Percentiles rank a stretch among this genome's conserved stretches.
Conservation (phyloP, 2,888 invertebrate species). For the Tetranychus piercei region DNA sequence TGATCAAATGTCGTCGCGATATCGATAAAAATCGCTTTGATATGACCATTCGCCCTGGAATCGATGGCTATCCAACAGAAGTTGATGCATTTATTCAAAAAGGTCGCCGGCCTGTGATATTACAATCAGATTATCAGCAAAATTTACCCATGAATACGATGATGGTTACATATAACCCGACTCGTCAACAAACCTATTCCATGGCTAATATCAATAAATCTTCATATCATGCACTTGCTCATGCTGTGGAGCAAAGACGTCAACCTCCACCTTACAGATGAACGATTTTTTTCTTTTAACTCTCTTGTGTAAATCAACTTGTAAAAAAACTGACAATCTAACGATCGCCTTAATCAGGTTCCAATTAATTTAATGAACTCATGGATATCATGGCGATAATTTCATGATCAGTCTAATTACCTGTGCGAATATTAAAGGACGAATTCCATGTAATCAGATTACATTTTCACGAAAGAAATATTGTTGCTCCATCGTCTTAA, state of each 20-base stretch:
- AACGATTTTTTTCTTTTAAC: neutral
- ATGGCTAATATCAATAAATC: neutral
- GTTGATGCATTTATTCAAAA: constrained; percentile 15
- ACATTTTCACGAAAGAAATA: neutral
- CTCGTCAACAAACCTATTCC: neutral
- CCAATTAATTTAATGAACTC: neutral
- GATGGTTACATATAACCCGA: neutral
- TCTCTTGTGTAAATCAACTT: neutral
- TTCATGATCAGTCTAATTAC: no score
- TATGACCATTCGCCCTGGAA: neutral
- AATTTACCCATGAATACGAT: constrained; percentile 2
- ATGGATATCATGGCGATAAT: neutral
- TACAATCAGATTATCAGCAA: constrained; percentile 18
- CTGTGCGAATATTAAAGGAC: no score
- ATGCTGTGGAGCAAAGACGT: neutral
- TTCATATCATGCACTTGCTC: neutral
- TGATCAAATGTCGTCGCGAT: constrained; percentile 4
- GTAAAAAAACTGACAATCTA: neutral
- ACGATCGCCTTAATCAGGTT: neutral
- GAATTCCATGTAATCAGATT: neutral
- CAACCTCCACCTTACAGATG: neutral
- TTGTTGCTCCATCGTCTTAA: neutral
- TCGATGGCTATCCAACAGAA: constrained; percentile 11
- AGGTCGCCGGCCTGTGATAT: constrained; percentile 21
- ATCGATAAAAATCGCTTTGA: constrained; percentile 11